These are phyloP conservation scores for Drosophila dives DNA, from an alignment of 2,888 invertebrate species.

Conservation along the genomic window DNA sequence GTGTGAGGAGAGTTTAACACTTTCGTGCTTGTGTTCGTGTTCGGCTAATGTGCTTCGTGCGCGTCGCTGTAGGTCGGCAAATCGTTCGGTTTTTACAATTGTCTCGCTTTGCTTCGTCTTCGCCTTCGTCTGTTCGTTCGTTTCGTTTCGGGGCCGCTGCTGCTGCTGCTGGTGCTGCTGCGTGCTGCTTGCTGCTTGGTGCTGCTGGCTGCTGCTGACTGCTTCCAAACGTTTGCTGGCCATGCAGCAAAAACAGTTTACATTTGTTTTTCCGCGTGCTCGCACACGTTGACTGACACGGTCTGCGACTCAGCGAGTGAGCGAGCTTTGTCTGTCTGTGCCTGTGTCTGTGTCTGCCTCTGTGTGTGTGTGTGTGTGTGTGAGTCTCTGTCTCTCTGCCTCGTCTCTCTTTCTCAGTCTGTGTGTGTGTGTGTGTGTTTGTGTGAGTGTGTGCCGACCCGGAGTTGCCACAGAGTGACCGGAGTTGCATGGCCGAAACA, in stretches of 20 bases:
- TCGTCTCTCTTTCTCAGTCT: not conserved
- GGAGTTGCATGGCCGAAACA: conserved; percentile 55
- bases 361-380: conserved; percentile 27
- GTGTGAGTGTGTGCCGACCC: conserved; percentile 42
- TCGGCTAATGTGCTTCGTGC: conserved; percentile 37
- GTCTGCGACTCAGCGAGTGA: conserved; percentile 67
- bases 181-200: conserved; percentile 20
- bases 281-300: conserved; percentile 83
- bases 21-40: conserved; percentile 25
- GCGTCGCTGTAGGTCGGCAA: conserved; percentile 20
- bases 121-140: conserved; percentile 8
- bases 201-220: conserved; percentile 29
- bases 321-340: conserved; percentile 57
- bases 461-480: conserved; percentile 59
- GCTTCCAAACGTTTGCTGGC: conserved; percentile 59
- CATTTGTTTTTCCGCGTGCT: conserved; percentile 86
- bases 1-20: not conserved
- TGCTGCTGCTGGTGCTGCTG: conserved; percentile 4
- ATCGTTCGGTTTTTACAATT: not conserved
- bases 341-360: conserved; percentile 18
- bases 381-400: conserved; percentile 6
- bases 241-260: conserved; percentile 84
- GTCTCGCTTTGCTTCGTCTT: conserved; percentile 15
- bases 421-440: conserved; percentile 7
- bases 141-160: conserved; percentile 5